Conservation (phyloP, 23 tunicate species). For the Clavelina lepadiformis region DNA sequence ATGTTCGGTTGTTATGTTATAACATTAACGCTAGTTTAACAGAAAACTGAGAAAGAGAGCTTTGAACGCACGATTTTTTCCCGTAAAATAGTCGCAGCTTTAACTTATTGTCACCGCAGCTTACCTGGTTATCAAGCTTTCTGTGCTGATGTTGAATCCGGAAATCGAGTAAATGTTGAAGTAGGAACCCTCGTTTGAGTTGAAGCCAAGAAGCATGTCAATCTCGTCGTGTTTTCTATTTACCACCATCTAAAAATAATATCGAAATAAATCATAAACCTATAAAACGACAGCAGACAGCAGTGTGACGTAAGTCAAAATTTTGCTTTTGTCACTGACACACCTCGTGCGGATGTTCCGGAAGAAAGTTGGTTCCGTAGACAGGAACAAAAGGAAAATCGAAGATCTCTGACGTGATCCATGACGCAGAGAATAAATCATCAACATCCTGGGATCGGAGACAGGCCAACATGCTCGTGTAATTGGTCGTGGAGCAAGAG, state of each 20-base stretch:
- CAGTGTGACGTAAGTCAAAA: neutral
- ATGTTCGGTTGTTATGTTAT: too few species aligned
- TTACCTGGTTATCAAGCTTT: slow-evolving; percentile 27
- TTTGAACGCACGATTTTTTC: too few species aligned
- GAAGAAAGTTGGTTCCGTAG: slow-evolving; percentile 41
- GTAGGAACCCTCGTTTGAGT: slow-evolving; percentile 68
- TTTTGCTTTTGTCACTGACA: neutral
- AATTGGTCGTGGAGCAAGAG: slow-evolving; percentile 8
- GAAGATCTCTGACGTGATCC: slow-evolving; percentile 59
- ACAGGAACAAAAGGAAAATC: slow-evolving; percentile 84
- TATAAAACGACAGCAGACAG: neutral
- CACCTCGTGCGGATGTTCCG: slow-evolving; percentile 47
- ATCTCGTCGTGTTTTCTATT: slow-evolving; percentile 25
- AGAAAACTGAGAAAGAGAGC: too few species aligned
- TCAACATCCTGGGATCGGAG: slow-evolving; percentile 25
- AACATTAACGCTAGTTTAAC: too few species aligned
- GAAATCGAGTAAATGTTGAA: slow-evolving; percentile 40
- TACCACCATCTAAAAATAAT: slow-evolving; percentile 13
- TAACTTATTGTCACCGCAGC: too few species aligned
- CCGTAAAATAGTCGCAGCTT: too few species aligned
- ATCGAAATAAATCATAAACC: neutral
- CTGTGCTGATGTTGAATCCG: slow-evolving; percentile 35
- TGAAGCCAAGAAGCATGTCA: slow-evolving; percentile 46
- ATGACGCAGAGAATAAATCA: slow-evolving; percentile 41
- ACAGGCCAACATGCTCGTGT: slow-evolving; percentile 31